phyloP scores from a whole-genome alignment of 2,113 vertebrate species.

The Chloropsis cyanopogon region DNA sequence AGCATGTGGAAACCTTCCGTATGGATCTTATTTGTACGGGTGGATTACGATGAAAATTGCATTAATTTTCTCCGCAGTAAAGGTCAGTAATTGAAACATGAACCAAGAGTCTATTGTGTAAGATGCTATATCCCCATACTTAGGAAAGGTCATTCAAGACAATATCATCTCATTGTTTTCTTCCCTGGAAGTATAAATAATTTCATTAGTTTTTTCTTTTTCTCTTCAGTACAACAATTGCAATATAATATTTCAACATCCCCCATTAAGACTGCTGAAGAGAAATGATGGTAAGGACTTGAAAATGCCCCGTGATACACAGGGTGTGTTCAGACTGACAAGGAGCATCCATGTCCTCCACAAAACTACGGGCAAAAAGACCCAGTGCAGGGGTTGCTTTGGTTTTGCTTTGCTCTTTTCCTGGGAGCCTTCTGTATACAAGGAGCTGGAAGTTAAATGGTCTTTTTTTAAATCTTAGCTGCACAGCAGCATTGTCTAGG shows the following conservation, averaged over 20 bases:
- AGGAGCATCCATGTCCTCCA: background rate
- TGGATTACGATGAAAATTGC: slow-evolving; percentile 77
- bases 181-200: slow-evolving; percentile 71
- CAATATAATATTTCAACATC: slow-evolving; percentile 53
- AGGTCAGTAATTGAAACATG: slow-evolving; percentile 79
- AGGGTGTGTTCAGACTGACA: background rate
- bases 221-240: slow-evolving; percentile 48
- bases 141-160: slow-evolving; percentile 75
- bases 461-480: background rate
- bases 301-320: background rate
- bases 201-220: slow-evolving; percentile 59
- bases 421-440: background rate
- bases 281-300: slow-evolving; percentile 26
- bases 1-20: slow-evolving; percentile 67
- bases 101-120: slow-evolving; percentile 76
- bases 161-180: slow-evolving; percentile 75
- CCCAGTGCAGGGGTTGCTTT: background rate
- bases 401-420: background rate
- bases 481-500: background rate
- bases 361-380: background rate
- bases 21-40: slow-evolving; percentile 75
- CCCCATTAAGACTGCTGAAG: slow-evolving; percentile 42
- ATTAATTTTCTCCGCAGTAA: slow-evolving; percentile 78
- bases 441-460: background rate
- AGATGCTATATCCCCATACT: slow-evolving; percentile 69